A percentile compares a stretch with the other conserved stretches of the same genome.
phyloP scores from a whole-genome alignment of 2,797 vertebrate genomes.

The Graptemys geographica region DNA sequence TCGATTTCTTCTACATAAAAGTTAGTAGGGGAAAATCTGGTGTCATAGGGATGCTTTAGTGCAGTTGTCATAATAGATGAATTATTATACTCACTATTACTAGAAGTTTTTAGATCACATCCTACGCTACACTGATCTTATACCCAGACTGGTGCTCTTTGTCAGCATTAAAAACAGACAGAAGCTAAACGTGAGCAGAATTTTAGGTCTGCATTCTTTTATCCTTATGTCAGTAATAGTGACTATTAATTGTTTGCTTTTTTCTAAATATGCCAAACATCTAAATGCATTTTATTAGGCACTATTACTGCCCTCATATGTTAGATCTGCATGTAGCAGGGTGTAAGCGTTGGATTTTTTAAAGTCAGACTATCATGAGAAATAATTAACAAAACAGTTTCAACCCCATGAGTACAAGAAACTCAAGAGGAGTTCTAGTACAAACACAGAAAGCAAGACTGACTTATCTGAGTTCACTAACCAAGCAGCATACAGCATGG shows the following conservation, averaged over 20 bases:
- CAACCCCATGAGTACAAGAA: rapidly evolving
- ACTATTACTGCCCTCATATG: neutral
- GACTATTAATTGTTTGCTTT: neutral
- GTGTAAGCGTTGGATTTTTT: neutral
- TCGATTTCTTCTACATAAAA: neutral
- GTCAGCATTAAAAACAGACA: neutral
- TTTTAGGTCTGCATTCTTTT: neutral
- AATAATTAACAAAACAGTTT: neutral
- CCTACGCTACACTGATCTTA: neutral
- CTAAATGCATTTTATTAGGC: neutral
- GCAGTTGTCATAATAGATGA: neutral
- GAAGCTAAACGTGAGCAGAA: neutral
- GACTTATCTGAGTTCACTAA: neutral
- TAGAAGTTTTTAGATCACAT: neutral
- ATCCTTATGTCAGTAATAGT: neutral
- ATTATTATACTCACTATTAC: neutral
- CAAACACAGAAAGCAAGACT: neutral
- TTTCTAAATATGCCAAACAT: neutral
- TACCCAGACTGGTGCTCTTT: neutral
- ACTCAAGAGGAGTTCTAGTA: neutral
- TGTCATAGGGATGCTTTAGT: rapidly evolving
- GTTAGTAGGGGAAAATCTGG: neutral
- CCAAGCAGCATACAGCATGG: neutral
- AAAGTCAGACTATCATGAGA: neutral
- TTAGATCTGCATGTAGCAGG: neutral